phyloP scores from a whole-genome alignment of 2,113 vertebrate species.

The Eulacestoma nigropectus region DNA sequence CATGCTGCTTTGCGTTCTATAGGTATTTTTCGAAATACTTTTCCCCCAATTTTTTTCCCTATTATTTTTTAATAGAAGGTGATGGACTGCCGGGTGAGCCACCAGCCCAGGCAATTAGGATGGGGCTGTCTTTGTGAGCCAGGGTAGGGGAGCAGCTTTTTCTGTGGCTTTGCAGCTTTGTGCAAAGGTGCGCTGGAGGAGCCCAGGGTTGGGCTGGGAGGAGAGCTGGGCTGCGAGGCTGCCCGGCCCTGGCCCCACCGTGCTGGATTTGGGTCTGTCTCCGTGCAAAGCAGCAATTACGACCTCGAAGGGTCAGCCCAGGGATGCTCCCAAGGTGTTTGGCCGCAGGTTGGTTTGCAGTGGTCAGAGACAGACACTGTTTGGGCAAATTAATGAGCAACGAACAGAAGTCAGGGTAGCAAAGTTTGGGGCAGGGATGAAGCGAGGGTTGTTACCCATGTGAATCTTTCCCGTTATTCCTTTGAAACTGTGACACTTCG shows the following conservation, averaged over 20 bases:
- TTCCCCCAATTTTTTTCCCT: neutral
- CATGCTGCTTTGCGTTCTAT: neutral
- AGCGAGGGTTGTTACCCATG: neutral
- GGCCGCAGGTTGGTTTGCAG: rapidly evolving
- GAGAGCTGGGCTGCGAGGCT: neutral
- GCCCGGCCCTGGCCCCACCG: neutral
- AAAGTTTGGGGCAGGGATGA: neutral
- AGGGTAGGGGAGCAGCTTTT: neutral
- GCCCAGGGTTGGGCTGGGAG: neutral
- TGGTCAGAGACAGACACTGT: neutral
- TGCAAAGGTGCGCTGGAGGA: rapidly evolving
- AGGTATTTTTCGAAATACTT: neutral
- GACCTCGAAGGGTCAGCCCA: rapidly evolving
- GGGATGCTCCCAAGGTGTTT: neutral
- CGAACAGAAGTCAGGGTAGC: neutral
- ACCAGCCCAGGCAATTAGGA: neutral
- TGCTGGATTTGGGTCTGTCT: neutral
- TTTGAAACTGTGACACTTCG: rapidly evolving
- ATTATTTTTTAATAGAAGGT: neutral
- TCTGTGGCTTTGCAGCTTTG: neutral
- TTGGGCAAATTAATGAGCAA: neutral
- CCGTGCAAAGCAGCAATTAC: rapidly evolving
- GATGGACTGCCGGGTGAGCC: neutral
- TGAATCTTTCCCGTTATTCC: neutral
- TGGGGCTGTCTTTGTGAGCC: neutral